These are phyloP conservation scores for Phataginus tricuspis DNA, from an alignment of 2,797 vertebrate genomes.

Conservation along the genomic window DNA sequence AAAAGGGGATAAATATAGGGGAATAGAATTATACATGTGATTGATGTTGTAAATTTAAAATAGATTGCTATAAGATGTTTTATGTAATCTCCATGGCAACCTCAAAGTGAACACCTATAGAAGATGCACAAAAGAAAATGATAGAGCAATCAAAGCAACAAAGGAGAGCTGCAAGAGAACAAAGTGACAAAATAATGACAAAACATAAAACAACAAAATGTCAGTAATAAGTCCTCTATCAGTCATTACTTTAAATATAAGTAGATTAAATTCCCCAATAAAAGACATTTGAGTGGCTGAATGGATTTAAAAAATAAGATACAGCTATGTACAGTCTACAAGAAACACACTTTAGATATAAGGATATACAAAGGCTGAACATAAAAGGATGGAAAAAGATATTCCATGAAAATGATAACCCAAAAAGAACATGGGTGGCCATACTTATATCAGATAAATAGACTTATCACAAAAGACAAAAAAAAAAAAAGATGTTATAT, in stretches of 20 bases:
- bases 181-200: not conserved
- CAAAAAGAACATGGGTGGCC: not conserved
- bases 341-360: not conserved
- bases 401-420: not conserved
- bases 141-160: not conserved
- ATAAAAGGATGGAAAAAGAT: not conserved
- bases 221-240: not conserved
- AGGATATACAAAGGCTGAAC: not conserved
- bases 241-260: constrained; percentile 29
- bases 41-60: not conserved
- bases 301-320: not conserved
- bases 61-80: not conserved
- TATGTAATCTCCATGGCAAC: not conserved
- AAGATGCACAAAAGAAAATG: not conserved
- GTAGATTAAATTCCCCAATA: not conserved
- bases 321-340: not conserved
- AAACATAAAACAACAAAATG: not conserved
- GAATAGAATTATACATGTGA: not conserved
- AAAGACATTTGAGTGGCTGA: not conserved
- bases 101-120: not conserved
- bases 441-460: not conserved
- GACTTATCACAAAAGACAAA: not conserved
- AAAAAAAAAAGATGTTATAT: not conserved
- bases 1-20: not conserved
- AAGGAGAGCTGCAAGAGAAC: not conserved